Conservation (phyloP, 2,113 vertebrate species). For the Anolis sagrei region DNA sequence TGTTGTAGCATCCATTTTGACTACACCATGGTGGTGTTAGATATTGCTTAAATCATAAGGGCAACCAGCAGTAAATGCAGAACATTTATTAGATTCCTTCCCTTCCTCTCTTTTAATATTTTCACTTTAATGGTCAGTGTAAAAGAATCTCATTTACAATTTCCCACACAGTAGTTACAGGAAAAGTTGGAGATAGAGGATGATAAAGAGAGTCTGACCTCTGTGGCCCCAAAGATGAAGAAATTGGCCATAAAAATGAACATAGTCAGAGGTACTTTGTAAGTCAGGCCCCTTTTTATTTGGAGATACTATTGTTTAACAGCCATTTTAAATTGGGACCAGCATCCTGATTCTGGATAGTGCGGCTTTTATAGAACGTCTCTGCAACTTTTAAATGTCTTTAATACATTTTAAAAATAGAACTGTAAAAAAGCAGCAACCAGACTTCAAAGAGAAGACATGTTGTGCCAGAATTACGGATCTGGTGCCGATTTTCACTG, state of each 20-base stretch:
- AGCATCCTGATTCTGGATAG: conserved; percentile 83
- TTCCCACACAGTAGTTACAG: conserved; percentile 53
- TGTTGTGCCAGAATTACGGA: conserved; percentile 76
- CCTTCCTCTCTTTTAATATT: conserved; percentile 55
- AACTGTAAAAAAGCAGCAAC: conserved; percentile 82
- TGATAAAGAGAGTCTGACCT: conserved; percentile 38
- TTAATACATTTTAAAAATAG: conserved; percentile 87
- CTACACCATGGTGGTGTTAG: conserved; percentile 23
- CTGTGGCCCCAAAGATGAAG: conserved; percentile 62
- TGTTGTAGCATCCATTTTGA: conserved; percentile 33
- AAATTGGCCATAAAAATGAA: conserved; percentile 61
- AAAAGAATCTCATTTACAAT: conserved; percentile 42
- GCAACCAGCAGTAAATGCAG: conserved; percentile 48
- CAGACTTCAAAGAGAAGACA: conserved; percentile 82
- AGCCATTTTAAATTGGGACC: conserved; percentile 83
- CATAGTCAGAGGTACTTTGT: conserved; percentile 64
- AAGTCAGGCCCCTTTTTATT: conserved; percentile 77
- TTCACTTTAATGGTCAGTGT: conserved; percentile 57
- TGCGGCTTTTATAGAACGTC: conserved; percentile 81
- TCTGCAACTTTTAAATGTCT: conserved; percentile 85
- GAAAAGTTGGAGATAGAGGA: conserved; percentile 27
- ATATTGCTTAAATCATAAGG: conserved; percentile 15
- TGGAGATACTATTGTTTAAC: conserved; percentile 82
- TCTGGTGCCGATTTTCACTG: conserved; percentile 82
- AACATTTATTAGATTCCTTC: conserved; percentile 54